These are phyloP conservation scores for Neuroscelio doddi DNA, from an alignment of 2,888 invertebrate species.

Conservation along the genomic window DNA sequence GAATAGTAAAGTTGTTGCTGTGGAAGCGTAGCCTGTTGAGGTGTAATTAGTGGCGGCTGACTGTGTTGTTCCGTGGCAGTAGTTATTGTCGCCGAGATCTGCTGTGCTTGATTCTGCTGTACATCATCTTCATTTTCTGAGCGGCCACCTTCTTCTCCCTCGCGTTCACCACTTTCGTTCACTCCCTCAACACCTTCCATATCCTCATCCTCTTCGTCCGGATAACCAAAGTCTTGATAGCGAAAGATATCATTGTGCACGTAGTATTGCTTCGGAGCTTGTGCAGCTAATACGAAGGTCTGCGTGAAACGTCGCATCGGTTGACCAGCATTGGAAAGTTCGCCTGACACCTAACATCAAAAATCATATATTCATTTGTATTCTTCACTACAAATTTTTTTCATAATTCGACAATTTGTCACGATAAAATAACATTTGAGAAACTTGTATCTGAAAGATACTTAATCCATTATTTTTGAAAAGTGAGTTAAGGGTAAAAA, in stretches of 20 bases:
- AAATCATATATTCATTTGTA: no score
- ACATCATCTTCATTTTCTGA: constrained; percentile 81
- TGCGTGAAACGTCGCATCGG: constrained; percentile 99
- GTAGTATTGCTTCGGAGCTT: constrained; percentile 97
- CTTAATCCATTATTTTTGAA: no score
- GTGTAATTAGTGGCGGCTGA: constrained; percentile 57
- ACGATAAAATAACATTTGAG: no score
- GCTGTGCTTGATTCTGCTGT: constrained; percentile 64
- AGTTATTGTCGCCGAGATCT: constrained; percentile 51
- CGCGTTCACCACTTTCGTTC: constrained; percentile 63
- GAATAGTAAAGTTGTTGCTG: constrained; percentile 59
- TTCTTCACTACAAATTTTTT: no score
- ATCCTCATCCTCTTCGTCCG: constrained; percentile 68
- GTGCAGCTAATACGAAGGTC: constrained; percentile 96
- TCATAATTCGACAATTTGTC: no score
- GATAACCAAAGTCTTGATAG: constrained; percentile 82
- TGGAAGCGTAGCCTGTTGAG: constrained; percentile 57
- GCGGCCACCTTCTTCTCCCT: constrained; percentile 78
- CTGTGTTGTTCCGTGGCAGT: constrained; percentile 55
- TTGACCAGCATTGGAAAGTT: constrained; percentile 95
- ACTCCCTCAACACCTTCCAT: constrained; percentile 59
- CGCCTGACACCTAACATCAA: constrained; percentile 95
- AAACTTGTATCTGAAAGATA: no score
- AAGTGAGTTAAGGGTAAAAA: no score
- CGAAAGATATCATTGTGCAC: constrained; percentile 99